Conservation (phyloP, 2,797 vertebrate genomes). For the Paramormyrops hopkinsi region DNA sequence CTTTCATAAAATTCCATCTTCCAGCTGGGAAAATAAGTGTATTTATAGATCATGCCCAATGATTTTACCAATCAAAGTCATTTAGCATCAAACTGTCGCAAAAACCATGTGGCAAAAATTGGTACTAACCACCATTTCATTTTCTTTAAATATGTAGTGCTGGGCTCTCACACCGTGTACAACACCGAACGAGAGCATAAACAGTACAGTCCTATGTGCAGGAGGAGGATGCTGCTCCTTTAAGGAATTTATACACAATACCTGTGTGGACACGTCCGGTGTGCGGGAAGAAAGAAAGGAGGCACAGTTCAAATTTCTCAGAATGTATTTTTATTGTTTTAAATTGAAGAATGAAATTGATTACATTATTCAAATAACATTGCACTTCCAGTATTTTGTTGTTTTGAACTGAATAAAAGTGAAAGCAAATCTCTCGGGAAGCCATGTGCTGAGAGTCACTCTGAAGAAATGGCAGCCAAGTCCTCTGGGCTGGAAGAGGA, state of each 20-base stretch:
- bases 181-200: too few species aligned
- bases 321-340: background rate
- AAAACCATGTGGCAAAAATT: background rate
- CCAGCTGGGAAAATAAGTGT: background rate
- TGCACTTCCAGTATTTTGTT: too few species aligned
- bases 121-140: background rate
- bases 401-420: too few species aligned
- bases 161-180: background rate
- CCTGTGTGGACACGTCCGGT: background rate
- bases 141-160: background rate
- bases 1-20: background rate
- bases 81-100: background rate
- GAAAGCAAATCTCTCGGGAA: too few species aligned
- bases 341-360: too few species aligned
- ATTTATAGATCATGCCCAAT: background rate
- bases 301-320: background rate
- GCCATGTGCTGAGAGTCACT: too few species aligned
- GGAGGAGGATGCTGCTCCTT: background rate
- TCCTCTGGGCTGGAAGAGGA: too few species aligned
- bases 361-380: too few species aligned
- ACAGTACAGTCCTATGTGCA: background rate
- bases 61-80: background rate
- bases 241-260: background rate
- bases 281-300: background rate
- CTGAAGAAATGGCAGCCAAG: too few species aligned